Evolutionary conservation across 1,140 invertebrate species (phyloP).

Genomic region (Pantala flavescens): DNA sequence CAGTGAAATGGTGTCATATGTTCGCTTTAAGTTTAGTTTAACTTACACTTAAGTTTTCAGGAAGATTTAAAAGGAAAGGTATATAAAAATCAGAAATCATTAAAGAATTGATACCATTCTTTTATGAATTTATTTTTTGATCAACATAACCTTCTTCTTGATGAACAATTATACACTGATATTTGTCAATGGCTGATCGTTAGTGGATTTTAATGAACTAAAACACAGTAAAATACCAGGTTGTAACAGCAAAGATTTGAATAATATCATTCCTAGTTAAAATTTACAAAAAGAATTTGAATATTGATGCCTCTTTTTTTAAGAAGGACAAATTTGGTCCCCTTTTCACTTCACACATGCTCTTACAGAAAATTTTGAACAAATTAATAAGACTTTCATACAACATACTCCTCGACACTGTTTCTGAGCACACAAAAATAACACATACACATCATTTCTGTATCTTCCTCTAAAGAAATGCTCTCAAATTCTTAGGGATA

Average conservation of each 20-base stretch:
- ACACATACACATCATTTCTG: too few relatives aligned
- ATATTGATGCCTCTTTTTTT: not conserved
- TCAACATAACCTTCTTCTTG: not conserved
- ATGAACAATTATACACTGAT: conserved; percentile 5
- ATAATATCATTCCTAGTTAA: not conserved
- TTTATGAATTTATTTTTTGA: not conserved
- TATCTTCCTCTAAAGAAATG: too few relatives aligned
- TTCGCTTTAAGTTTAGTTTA: too few relatives aligned
- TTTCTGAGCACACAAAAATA: too few relatives aligned
- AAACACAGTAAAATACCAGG: not conserved
- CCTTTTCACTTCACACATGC: not conserved
- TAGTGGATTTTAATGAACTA: not conserved
- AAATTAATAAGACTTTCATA: too few relatives aligned
- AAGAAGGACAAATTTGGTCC: not conserved
- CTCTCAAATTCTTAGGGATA: too few relatives aligned
- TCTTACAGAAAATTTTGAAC: too few relatives aligned
- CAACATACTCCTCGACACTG: too few relatives aligned
- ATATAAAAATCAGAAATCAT: too few relatives aligned
- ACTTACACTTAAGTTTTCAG: too few relatives aligned
- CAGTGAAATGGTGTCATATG: too few relatives aligned
- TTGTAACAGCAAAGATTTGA: not conserved
- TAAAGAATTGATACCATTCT: not conserved
- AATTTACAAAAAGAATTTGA: not conserved
- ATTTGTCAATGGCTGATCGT: not conserved
- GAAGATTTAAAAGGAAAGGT: too few relatives aligned